A percentile compares a stretch with the other conserved stretches of the same genome.
Conservation (phyloP, 2,888 invertebrate species). For the Scelioninae gen. 1 region DNA sequence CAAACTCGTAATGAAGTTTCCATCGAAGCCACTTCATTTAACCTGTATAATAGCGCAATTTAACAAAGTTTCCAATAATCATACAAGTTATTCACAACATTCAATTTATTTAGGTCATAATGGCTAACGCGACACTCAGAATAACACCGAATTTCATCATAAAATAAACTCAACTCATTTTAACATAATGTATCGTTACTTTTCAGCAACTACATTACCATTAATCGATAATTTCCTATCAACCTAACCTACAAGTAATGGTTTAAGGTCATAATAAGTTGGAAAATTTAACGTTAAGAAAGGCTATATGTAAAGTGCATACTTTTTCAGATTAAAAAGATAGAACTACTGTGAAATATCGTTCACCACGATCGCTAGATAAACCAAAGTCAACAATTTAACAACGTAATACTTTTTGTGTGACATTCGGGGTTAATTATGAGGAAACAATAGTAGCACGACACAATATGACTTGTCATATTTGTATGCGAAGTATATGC, state of each 20-base stretch:
- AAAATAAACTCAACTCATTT: constrained; percentile 35
- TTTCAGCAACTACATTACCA: constrained; percentile 37
- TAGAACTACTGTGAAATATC: neutral
- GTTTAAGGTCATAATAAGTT: too few relatives aligned
- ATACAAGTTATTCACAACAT: constrained; percentile 70
- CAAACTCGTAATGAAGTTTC: constrained; percentile 15
- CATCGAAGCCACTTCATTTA: constrained; percentile 24
- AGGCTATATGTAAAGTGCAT: too few relatives aligned
- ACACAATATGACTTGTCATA: constrained; percentile 45
- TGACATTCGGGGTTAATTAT: constrained; percentile 56
- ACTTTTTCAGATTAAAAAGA: too few relatives aligned
- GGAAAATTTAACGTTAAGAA: too few relatives aligned
- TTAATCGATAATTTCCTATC: constrained; percentile 9
- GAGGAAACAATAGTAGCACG: constrained; percentile 46
- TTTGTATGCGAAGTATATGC: constrained; percentile 14
- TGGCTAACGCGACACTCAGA: constrained; percentile 22
- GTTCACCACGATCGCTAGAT: neutral
- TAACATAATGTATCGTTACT: constrained; percentile 22
- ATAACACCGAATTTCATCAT: constrained; percentile 41
- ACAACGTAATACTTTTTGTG: constrained; percentile 36
- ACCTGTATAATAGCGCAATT: constrained; percentile 73
- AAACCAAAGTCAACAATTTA: constrained; percentile 10
- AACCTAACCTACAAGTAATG: neutral
- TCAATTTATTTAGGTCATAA: constrained; percentile 56
- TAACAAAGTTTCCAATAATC: constrained; percentile 73